phyloP scores from a whole-genome alignment of 2,797 vertebrate genomes.

The Molossus molossus region DNA sequence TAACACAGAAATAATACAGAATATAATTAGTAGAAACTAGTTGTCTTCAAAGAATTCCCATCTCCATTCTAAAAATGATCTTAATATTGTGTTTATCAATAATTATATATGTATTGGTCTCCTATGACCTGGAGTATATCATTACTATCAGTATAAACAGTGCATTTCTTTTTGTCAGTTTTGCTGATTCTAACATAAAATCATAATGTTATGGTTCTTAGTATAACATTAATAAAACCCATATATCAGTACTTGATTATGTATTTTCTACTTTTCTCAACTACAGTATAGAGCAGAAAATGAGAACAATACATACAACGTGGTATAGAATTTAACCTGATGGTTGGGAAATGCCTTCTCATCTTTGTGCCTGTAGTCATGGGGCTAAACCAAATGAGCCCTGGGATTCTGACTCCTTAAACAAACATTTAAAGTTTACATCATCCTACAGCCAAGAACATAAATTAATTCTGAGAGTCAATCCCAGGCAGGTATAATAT shows the following conservation, averaged over 20 bases:
- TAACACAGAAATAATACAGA: slow-evolving; percentile 9
- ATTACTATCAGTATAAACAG: neutral
- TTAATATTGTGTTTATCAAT: slow-evolving; percentile 29
- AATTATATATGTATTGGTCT: neutral
- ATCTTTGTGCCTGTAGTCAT: neutral
- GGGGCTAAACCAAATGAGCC: neutral
- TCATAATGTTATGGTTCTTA: neutral
- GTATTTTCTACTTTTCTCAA: neutral
- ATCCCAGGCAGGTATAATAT: neutral
- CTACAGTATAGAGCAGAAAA: neutral
- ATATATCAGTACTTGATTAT: neutral
- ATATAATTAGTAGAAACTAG: neutral
- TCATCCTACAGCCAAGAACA: neutral
- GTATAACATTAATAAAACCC: neutral
- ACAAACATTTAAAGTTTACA: slow-evolving; percentile 23
- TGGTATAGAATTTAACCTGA: neutral
- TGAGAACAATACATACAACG: neutral
- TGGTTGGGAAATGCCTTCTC: neutral
- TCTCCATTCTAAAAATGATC: neutral
- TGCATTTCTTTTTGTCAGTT: neutral
- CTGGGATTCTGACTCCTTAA: neutral
- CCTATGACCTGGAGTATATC: neutral
- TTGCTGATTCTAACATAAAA: neutral
- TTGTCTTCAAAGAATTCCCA: neutral
- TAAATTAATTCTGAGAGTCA: slow-evolving; percentile 54